Evolutionary conservation across 2,888 invertebrate genomes (phyloP).

Genomic region (Malthinus flaveolus): DNA sequence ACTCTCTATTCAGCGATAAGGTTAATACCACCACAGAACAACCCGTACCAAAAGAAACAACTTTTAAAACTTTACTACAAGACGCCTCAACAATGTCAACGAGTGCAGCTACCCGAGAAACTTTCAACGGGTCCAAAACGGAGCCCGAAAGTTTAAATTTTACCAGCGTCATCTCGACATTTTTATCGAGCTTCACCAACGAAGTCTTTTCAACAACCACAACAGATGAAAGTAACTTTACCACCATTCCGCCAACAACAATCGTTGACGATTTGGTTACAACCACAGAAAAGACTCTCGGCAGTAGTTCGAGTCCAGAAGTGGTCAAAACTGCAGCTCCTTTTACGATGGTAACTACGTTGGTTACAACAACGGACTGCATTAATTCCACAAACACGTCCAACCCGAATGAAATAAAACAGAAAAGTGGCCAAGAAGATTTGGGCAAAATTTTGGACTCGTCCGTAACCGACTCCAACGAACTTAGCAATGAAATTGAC

Average conservation of each 20-base stretch:
- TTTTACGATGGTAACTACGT: conserved; percentile 42
- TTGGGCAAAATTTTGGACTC: not conserved
- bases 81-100: not conserved
- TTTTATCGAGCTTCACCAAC: conserved; percentile 15
- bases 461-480: not conserved
- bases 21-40: conserved; percentile 36
- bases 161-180: conserved; percentile 12
- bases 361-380: conserved; percentile 49
- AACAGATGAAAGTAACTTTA: conserved; percentile 35
- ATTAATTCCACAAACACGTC: conserved; percentile 27
- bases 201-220: conserved; percentile 29
- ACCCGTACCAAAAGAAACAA: conserved; percentile 31
- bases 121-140: too few species aligned
- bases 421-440: not conserved
- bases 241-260: conserved; percentile 30
- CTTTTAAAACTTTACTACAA: not conserved
- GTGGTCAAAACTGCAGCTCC: conserved; percentile 23
- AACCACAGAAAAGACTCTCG: conserved; percentile 10
- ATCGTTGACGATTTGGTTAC: conserved; percentile 13
- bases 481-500: conserved; percentile 4
- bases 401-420: conserved; percentile 3
- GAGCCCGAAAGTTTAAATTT: conserved; percentile 22
- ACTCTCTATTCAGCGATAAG: conserved; percentile 38
- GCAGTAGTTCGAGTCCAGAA: conserved; percentile 26
- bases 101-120: too few species aligned